Percentiles rank a stretch among this genome's conserved stretches.
Conservation (phyloP, 2,797 vertebrate species). For the Jordanella pulchra region DNA sequence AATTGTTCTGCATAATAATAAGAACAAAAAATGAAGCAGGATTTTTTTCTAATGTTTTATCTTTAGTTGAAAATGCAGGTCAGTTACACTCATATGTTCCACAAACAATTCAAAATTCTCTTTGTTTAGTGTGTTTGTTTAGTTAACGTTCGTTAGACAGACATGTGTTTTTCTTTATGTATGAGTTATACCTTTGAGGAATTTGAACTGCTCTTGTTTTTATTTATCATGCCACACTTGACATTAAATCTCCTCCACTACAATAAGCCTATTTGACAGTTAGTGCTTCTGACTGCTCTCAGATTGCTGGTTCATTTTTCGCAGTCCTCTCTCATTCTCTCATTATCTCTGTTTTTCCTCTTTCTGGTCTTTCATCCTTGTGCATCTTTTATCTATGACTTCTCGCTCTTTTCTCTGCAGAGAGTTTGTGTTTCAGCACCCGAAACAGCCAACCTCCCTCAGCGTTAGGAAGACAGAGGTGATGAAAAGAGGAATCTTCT, state of each 20-base stretch:
- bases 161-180: constrained; percentile 29
- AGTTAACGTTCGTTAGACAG: constrained; percentile 22
- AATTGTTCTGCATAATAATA: constrained; percentile 2
- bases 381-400: constrained; percentile 32
- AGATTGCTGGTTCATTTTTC: constrained; percentile 12
- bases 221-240: constrained; percentile 34
- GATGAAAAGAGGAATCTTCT: constrained; percentile 82
- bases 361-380: constrained; percentile 15
- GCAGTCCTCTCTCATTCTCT: constrained; percentile 42
- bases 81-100: background rate
- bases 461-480: constrained; percentile 77
- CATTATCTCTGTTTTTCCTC: constrained; percentile 42
- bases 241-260: constrained; percentile 39
- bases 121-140: background rate
- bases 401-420: constrained; percentile 44
- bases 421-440: constrained; percentile 81
- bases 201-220: constrained; percentile 39
- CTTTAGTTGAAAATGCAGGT: background rate
- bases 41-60: background rate
- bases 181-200: constrained; percentile 30
- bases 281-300: constrained; percentile 35
- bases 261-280: constrained; percentile 51
- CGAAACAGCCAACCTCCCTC: constrained; percentile 73
- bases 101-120: background rate
- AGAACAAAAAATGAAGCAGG: background rate